Base-by-base conservation (phyloP, 2,113 vertebrate genomes). In the Lagenorhynchus albirostris region DNA sequence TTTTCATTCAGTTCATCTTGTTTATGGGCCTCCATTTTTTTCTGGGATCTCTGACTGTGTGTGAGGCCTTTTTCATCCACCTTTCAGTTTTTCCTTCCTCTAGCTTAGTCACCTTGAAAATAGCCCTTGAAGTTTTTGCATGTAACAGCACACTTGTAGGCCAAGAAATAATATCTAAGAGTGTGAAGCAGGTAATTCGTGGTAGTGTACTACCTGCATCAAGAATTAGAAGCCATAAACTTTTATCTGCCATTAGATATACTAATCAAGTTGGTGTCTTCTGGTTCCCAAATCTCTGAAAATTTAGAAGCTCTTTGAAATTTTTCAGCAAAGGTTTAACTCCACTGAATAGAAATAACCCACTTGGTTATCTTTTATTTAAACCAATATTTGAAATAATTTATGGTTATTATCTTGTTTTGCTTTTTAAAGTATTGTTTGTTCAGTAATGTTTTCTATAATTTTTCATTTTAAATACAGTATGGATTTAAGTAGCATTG, bases 161-260 rank as follows among this genome's bases (percentile, higher is more conserved):
- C 88, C 91, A 94, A 67, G 70, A 95, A 95, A 94, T 74, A 60
- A 7, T 55, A 58, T 73, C 38, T 88, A 90, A 74, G 41, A 77
- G 38, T 65, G 14, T 85, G 60, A 85, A 83, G 53, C 50, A 92
- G 33, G 26, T 89, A 92, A 81, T 33, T 91, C 60, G 23, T 89
- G 15, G 60, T 74, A 36, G 15, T 65, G 9, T 93, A 70, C 58
- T 44, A 90, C 26, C 26, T 84, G 8, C 38, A 67, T 84, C 36
- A 81, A 53, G 41, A 94, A 91, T 65, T 13, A 85, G 13, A 88
- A 91, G 25, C 26, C 25, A 33, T 81, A 74, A 55, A 81, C 44
- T 77, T 94, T 50, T 31, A 65, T 87, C 53, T 92, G 53, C 86
- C 33, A 62, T 82, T 92, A 81, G 8, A 53, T 80, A 58, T 14